These are phyloP conservation scores for Physocephala rufipes DNA, from an alignment of 2,888 invertebrate species.

Conservation along the genomic window DNA sequence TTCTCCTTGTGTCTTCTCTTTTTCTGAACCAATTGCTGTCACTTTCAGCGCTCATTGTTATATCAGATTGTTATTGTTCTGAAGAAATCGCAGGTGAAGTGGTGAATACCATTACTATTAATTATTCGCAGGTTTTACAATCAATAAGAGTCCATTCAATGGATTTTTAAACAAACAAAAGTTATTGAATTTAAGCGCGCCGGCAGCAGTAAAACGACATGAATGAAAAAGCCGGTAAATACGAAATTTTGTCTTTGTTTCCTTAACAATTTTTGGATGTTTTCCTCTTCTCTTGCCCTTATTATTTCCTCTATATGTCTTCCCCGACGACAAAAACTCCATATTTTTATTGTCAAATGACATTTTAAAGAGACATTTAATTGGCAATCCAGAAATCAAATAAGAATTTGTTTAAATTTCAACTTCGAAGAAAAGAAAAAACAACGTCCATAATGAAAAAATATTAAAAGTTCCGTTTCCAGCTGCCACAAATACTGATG, in stretches of 20 bases:
- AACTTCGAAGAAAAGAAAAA: slow-evolving; percentile 18
- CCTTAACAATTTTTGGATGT: slow-evolving; percentile 12
- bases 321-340: slow-evolving; percentile 54
- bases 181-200: slow-evolving; percentile 32
- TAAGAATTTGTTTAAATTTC: slow-evolving; percentile 30
- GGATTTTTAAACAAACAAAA: slow-evolving; percentile 34
- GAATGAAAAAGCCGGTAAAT: neutral
- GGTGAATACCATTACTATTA: too few relatives aligned
- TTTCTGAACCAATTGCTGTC: neutral
- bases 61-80: neutral
- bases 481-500: neutral
- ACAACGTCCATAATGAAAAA: neutral
- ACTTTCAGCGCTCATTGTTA: neutral
- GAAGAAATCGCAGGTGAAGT: too few relatives aligned
- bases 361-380: slow-evolving; percentile 61
- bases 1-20: neutral
- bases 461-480: slow-evolving; percentile 20
- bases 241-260: slow-evolving; percentile 10
- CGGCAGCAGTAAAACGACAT: slow-evolving; percentile 5
- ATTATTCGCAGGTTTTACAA: neutral
- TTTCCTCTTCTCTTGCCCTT: slow-evolving; percentile 7
- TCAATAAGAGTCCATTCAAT: slow-evolving; percentile 32
- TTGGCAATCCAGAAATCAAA: slow-evolving; percentile 53
- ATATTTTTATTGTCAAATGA: slow-evolving; percentile 51
- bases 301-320: neutral